phyloP scores from a whole-genome alignment of 1,140 invertebrate species.

The Zaprionus vittiger region DNA sequence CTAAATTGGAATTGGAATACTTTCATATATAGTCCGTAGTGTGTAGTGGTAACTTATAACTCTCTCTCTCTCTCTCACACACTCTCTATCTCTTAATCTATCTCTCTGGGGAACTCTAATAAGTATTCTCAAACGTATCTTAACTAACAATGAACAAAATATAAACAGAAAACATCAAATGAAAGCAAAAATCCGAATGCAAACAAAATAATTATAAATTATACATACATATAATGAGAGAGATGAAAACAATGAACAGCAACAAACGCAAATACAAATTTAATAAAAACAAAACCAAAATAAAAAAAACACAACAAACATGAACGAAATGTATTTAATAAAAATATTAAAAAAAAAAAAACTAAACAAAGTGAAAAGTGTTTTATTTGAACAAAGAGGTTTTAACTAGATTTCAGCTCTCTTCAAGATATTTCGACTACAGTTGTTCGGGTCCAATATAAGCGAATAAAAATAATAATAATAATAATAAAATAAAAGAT shows the following conservation, averaged over 20 bases:
- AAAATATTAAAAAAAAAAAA: slow-evolving; percentile 65
- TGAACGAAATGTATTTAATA: slow-evolving; percentile 78
- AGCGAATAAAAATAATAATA: no score
- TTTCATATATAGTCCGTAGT: slow-evolving; percentile 11
- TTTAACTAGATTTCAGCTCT: no score
- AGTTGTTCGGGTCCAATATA: no score
- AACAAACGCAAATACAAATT: slow-evolving; percentile 65
- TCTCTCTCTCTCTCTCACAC: background rate
- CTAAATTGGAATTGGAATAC: slow-evolving; percentile 2
- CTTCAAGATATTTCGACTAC: no score
- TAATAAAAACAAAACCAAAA: slow-evolving; percentile 55
- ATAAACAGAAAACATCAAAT: slow-evolving; percentile 26
- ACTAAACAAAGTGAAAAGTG: slow-evolving; percentile 24
- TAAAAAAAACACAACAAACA: slow-evolving; percentile 40
- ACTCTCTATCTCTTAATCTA: slow-evolving; percentile 8
- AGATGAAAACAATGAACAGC: slow-evolving; percentile 57
- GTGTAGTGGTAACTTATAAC: slow-evolving; percentile 9
- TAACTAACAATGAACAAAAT: slow-evolving; percentile 43
- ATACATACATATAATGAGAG: slow-evolving; percentile 38
- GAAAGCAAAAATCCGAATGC: slow-evolving; percentile 13
- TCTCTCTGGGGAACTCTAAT: slow-evolving; percentile 42
- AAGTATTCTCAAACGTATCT: slow-evolving; percentile 42
- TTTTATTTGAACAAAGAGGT: background rate
- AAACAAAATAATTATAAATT: slow-evolving; percentile 42
- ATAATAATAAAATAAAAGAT: no score